Evolutionary conservation across 2,888 invertebrate genomes (phyloP).

Genomic region (Tridacna gigas): DNA sequence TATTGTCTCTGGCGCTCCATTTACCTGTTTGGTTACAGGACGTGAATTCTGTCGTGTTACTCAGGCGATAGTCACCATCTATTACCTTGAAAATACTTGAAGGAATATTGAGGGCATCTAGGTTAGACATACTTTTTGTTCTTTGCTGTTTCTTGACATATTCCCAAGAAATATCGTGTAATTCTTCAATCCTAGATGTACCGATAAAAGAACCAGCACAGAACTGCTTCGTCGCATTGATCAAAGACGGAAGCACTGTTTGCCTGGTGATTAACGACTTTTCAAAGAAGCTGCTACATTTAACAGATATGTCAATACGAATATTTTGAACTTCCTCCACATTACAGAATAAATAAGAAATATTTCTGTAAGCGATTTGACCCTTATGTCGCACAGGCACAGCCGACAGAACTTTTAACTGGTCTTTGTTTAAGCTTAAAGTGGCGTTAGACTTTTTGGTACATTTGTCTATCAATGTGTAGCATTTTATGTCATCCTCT

Average conservation of each 20-base stretch:
- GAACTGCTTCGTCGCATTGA: neutral
- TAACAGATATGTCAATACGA: neutral
- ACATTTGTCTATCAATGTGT: slow-evolving; percentile 16
- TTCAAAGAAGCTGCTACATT: slow-evolving; percentile 1
- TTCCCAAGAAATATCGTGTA: neutral
- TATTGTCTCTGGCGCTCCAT: neutral
- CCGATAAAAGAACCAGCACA: neutral
- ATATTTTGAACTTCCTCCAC: neutral
- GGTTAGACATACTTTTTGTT: neutral
- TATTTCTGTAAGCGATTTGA: slow-evolving; percentile 9
- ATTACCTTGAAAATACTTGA: neutral
- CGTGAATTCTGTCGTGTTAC: neutral
- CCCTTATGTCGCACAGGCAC: slow-evolving; percentile 6
- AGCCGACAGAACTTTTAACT: neutral
- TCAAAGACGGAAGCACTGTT: neutral
- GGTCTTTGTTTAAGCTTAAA: neutral
- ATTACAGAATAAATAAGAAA: slow-evolving; percentile 21
- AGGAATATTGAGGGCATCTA: neutral
- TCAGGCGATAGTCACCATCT: neutral
- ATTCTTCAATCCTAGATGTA: neutral
- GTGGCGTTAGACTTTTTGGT: neutral
- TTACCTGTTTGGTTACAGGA: slow-evolving; percentile 35
- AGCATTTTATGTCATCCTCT: neutral
- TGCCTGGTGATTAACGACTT: neutral
- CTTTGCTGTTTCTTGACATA: neutral